Base-by-base conservation (phyloP, 1,140 invertebrate genomes). In the Brachionus sp. region DNA sequence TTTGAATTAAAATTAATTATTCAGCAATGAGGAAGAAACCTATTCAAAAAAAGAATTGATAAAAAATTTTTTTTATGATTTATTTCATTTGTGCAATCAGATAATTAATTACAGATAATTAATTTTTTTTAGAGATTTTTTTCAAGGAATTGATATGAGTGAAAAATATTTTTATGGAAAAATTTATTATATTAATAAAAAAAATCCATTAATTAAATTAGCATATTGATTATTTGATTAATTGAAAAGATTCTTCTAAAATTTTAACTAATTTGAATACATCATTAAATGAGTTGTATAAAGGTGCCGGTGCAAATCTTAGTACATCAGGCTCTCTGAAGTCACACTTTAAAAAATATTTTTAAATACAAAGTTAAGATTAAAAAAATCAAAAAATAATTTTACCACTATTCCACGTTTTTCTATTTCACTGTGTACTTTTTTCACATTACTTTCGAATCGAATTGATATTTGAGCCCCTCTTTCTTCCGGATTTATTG, bases 211-310 rank as follows among this genome's bases (percentile, higher is more conserved):
- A 7, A 7, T 9, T 19, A 57, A 29, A 57, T 19, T 9, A 57
- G 5, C 16, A 57, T 19, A 7, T 50, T 19, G 19, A 57, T 70
- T 42, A 16, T 39, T 57, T 9, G 57, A 70, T 53, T 25, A 70
- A 42, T 29, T 68, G 9, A 73, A 83, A 83, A 33, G 35, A 83
- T 83, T 87, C 82, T 46, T 86, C 84, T 7, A 90, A 82, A 35
- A 84, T 86, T 5, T 84, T 77, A 35, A 88, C 85, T 84, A 90
- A 89, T 70, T 85, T 84, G 29, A 87, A 86, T 13, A 91, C 90
- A 85, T 92, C 91, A 10, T 86, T 84, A 86, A 91, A 92, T 23
- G 89, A 89, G 85, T 91, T 91, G 87, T 92, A 92, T 6, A 92
- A 83, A 9, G 91, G 91, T 16, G 85, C 88, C 0, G 91, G 91